A percentile compares a stretch with the other conserved stretches of the same genome.
Conservation (phyloP, 1,140 invertebrate species). For the Drosophila burlai region DNA sequence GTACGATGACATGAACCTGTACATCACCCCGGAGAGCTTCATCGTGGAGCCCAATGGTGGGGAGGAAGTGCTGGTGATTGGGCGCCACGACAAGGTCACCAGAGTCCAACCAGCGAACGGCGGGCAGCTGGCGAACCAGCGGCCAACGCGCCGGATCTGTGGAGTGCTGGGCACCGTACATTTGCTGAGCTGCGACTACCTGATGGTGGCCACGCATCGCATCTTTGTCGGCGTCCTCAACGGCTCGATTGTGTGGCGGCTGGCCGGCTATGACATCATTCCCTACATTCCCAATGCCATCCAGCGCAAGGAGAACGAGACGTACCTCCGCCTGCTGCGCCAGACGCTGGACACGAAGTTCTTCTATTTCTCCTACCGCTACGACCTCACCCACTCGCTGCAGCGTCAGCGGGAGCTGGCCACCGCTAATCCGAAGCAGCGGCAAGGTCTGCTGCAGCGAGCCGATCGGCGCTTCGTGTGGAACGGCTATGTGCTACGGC, state of each 20-base stretch:
- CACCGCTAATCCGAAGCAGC: constrained; percentile 80
- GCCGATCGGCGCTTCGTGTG: constrained; percentile 96
- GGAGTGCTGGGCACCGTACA: constrained; percentile 95
- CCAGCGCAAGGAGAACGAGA: constrained; percentile 92
- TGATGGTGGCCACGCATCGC: constrained; percentile 95
- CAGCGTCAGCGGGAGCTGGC: constrained; percentile 95
- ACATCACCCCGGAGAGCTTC: constrained; percentile 91
- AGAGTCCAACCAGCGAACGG: constrained; percentile 86
- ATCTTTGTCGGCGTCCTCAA: constrained; percentile 94
- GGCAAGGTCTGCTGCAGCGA: constrained; percentile 90
- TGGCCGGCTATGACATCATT: constrained; percentile 93
- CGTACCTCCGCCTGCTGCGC: constrained; percentile 93
- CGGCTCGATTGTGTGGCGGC: constrained; percentile 94
- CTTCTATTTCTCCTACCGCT: constrained; percentile 97
- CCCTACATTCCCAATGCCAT: constrained; percentile 93
- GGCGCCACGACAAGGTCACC: constrained; percentile 89
- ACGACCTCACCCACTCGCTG: constrained; percentile 96
- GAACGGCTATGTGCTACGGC: constrained; percentile 93
- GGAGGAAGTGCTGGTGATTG: constrained; percentile 89
- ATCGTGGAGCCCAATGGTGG: constrained; percentile 89
- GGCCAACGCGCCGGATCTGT: constrained; percentile 91
- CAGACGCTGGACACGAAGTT: constrained; percentile 91
- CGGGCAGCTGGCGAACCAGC: constrained; percentile 60
- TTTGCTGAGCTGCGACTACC: constrained; percentile 94
- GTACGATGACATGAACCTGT: constrained; percentile 88